Conservation (phyloP, 1,140 invertebrate genomes). For the Xylocopa sonorina region DNA sequence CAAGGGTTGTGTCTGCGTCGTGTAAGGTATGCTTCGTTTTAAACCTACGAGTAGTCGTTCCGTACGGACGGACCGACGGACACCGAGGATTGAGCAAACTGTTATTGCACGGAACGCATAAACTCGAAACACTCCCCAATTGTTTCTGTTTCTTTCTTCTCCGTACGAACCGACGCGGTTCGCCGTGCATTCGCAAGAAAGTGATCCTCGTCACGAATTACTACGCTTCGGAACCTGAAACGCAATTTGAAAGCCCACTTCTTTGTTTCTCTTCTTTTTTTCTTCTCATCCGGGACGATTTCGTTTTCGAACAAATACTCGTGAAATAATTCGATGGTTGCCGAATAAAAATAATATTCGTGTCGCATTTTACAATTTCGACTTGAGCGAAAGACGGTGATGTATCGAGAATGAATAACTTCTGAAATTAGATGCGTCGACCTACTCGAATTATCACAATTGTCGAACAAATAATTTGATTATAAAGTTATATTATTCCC, state of each 20-base stretch:
- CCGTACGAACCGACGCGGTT: constrained; percentile 31
- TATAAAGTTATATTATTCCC: too few species aligned
- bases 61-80: constrained; percentile 80
- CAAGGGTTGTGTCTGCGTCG: neutral
- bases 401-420: too few species aligned
- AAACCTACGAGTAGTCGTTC: constrained; percentile 74
- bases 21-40: constrained; percentile 45
- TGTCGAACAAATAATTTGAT: too few species aligned
- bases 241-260: too few species aligned
- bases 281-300: neutral
- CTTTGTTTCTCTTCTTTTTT: too few species aligned
- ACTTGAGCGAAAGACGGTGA: too few species aligned
- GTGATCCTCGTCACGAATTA: constrained; percentile 17
- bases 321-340: too few species aligned
- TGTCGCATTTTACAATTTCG: too few species aligned
- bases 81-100: constrained; percentile 80
- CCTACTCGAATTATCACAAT: too few species aligned
- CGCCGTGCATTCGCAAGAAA: constrained; percentile 31
- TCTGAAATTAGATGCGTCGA: too few species aligned
- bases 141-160: constrained; percentile 33
- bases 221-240: neutral
- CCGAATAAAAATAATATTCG: too few species aligned
- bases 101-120: constrained; percentile 78
- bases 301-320: neutral
- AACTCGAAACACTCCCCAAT: constrained; percentile 68